A percentile compares a stretch with the other conserved stretches of the same genome.
phyloP scores from a whole-genome alignment of 2,797 vertebrate genomes.

The Eulemur coronatus region DNA sequence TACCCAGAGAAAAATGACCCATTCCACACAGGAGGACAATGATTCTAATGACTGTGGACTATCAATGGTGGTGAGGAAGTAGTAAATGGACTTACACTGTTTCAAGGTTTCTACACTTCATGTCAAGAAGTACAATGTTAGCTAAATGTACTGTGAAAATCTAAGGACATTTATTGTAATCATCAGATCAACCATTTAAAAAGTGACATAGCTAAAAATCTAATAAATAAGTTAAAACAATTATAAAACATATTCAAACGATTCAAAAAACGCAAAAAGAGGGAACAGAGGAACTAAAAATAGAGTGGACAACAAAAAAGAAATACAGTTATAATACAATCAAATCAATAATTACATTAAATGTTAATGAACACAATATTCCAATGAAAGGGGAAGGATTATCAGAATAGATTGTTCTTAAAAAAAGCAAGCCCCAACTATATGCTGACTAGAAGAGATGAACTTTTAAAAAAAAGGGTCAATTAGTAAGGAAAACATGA shows the following conservation, averaged over 20 bases:
- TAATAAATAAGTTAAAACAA: background rate
- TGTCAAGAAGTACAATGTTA: background rate
- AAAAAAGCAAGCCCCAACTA: background rate
- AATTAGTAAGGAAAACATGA: background rate
- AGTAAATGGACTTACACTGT: background rate
- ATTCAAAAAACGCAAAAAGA: background rate
- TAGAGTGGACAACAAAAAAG: background rate
- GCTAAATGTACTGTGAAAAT: background rate
- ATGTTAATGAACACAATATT: background rate
- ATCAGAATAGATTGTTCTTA: background rate
- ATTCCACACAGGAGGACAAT: background rate
- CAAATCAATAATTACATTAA: background rate
- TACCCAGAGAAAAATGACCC: background rate
- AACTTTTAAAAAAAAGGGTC: background rate
- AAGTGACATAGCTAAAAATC: conserved; percentile 18
- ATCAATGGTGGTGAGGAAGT: accelerated
- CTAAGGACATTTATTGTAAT: background rate
- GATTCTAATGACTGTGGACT: background rate
- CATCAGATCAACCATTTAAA: background rate
- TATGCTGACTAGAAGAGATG: background rate
- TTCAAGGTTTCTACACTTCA: background rate
- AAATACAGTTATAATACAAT: background rate
- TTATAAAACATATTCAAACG: background rate
- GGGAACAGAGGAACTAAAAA: background rate
- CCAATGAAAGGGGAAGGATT: background rate